These are phyloP conservation scores for Petromus typicus DNA, from an alignment of 2,113 vertebrate species.

Conservation along the genomic window DNA sequence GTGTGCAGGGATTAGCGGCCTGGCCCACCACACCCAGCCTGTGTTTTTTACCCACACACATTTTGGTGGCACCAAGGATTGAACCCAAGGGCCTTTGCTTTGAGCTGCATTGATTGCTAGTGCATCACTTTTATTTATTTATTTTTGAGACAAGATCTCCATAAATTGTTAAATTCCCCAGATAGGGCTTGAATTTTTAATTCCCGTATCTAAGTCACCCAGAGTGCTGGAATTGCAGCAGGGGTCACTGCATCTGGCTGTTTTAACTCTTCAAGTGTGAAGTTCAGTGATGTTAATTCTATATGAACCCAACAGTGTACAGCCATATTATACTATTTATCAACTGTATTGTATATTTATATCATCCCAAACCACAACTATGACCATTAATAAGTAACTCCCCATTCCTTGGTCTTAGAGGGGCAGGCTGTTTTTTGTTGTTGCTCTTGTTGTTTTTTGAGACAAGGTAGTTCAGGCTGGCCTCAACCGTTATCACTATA, in stretches of 20 bases:
- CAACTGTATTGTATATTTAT: neutral
- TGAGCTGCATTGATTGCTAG: too few relatives aligned
- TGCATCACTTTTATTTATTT: too few relatives aligned
- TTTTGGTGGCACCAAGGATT: too few relatives aligned
- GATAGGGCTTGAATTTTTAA: too few relatives aligned
- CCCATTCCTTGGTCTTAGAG: too few relatives aligned
- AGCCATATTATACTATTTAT: neutral
- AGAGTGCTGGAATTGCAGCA: neutral
- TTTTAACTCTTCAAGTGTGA: neutral
- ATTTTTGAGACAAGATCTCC: too few relatives aligned
- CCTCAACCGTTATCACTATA: neutral
- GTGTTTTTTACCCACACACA: too few relatives aligned
- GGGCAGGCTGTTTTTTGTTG: too few relatives aligned
- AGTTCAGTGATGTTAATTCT: neutral
- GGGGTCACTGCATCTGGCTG: neutral
- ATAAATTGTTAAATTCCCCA: too few relatives aligned
- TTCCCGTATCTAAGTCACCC: too few relatives aligned
- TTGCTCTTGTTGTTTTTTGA: neutral
- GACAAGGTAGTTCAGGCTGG: neutral
- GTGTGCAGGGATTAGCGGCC: neutral
- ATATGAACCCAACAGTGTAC: neutral
- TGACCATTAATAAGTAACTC: neutral
- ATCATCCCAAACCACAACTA: neutral
- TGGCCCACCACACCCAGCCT: neutral
- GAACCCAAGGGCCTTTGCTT: too few relatives aligned